phyloP scores from a whole-genome alignment of 2,888 invertebrate species.

The Leptodirus hochenwartii region DNA sequence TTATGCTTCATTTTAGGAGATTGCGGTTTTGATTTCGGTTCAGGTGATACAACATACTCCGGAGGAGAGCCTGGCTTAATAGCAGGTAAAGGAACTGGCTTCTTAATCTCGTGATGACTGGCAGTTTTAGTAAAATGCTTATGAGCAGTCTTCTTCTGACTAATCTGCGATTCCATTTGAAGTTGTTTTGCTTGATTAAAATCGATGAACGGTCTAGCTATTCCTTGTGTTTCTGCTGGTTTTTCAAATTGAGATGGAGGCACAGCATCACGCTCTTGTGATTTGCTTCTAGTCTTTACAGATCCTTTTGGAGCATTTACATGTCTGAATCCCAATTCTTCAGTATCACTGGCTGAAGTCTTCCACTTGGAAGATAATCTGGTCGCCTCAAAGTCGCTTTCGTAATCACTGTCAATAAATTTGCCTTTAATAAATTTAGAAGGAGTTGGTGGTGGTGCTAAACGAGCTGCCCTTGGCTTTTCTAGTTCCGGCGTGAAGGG shows the following conservation, averaged over 20 bases:
- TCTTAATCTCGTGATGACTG: constrained; percentile 18
- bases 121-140: constrained; percentile 1
- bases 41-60: constrained; percentile 22
- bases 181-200: constrained; percentile 18
- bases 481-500: constrained; percentile 30
- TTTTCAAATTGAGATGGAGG: constrained; percentile 36
- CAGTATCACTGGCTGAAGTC: constrained; percentile 43
- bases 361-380: constrained; percentile 35
- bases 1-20: constrained; percentile 35
- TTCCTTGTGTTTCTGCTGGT: constrained; percentile 27
- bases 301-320: constrained; percentile 31
- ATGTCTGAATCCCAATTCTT: constrained; percentile 37
- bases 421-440: constrained; percentile 36
- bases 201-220: constrained; percentile 23
- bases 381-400: constrained; percentile 39
- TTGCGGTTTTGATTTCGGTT: constrained; percentile 24
- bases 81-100: constrained; percentile 20
- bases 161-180: constrained; percentile 10
- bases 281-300: constrained; percentile 31
- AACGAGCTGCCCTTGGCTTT: constrained; percentile 23
- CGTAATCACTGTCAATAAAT: constrained; percentile 46
- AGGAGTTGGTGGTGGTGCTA: constrained; percentile 36
- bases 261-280: constrained; percentile 34
- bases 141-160: constrained; percentile 19
- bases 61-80: constrained; percentile 28